A percentile compares a stretch with the other conserved stretches of the same genome.
Evolutionary conservation across 1,140 invertebrate genomes (phyloP).

Genomic region (Drosophila repletoides): DNA sequence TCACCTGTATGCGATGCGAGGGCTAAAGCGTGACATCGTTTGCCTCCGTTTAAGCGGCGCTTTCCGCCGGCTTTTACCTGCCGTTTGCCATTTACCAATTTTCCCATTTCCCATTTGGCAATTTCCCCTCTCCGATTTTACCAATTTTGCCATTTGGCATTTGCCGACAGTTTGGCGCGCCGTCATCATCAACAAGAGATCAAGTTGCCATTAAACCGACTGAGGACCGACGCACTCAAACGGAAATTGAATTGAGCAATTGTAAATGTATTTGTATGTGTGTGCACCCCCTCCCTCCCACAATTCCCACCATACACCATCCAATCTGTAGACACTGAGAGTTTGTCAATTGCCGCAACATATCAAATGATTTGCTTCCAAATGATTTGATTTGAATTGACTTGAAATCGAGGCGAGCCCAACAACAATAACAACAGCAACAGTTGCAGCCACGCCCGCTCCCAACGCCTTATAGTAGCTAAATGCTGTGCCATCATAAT

Average conservation of each 20-base stretch:
- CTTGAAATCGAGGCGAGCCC: slow-evolving; percentile 60
- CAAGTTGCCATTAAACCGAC: slow-evolving; percentile 71
- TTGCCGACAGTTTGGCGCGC: slow-evolving; percentile 71
- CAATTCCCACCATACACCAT: neutral
- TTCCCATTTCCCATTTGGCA: slow-evolving; percentile 1
- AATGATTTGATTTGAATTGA: slow-evolving; percentile 82
- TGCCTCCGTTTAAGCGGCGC: slow-evolving; percentile 2
- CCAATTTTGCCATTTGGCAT: slow-evolving; percentile 49
- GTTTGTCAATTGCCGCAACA: slow-evolving; percentile 68
- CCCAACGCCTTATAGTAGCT: neutral
- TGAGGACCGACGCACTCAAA: slow-evolving; percentile 60
- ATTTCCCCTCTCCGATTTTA: too few species aligned
- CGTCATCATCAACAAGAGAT: slow-evolving; percentile 72
- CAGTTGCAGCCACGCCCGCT: neutral
- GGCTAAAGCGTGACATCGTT: slow-evolving; percentile 53
- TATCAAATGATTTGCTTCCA: slow-evolving; percentile 81
- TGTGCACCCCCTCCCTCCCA: neutral
- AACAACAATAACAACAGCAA: neutral
- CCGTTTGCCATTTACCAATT: slow-evolving; percentile 5
- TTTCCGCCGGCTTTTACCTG: neutral
- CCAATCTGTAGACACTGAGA: neutral
- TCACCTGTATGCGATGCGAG: slow-evolving; percentile 63
- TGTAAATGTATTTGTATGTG: slow-evolving; percentile 51
- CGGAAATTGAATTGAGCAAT: slow-evolving; percentile 82
- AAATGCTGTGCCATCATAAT: slow-evolving; percentile 44